Evolutionary conservation across 1,140 invertebrate genomes (phyloP).

Genomic region (Glomeris maerens): DNA sequence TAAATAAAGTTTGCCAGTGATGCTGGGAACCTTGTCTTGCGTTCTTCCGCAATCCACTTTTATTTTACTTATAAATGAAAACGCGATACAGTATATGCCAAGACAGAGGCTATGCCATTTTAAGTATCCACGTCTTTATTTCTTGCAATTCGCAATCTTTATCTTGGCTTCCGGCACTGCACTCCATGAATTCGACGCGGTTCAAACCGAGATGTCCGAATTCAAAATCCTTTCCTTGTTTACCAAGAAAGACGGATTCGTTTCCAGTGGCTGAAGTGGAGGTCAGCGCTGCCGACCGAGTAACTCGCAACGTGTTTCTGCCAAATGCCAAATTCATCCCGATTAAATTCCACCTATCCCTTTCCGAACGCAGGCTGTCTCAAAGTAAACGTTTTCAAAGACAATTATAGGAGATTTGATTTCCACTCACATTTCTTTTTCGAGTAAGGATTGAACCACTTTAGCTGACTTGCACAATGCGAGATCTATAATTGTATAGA

Average conservation of each 20-base stretch:
- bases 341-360: neutral
- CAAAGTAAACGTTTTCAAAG: no score
- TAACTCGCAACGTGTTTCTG: constrained; percentile 60
- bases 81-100: no score
- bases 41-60: no score
- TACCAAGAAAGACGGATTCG: constrained; percentile 49
- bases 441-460: constrained; percentile 53
- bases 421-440: constrained; percentile 27
- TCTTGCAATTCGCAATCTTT: neutral
- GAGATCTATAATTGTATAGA: no score
- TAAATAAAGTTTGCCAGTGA: neutral
- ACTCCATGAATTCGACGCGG: neutral
- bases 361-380: no score
- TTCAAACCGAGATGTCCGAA: constrained; percentile 50
- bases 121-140: neutral
- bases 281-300: constrained; percentile 57
- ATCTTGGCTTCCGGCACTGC: neutral
- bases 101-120: no score
- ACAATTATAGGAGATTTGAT: no score
- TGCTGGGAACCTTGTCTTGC: no score
- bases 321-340: constrained; percentile 15
- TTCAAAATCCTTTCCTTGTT: constrained; percentile 60
- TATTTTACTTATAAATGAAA: no score
- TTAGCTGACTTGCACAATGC: constrained; percentile 53
- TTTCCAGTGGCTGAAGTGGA: constrained; percentile 48